Evolutionary conservation across 1,140 invertebrate species (phyloP), one percentile per base, ranked within the genome.

Genomic region (Calliopsis andreniformis): DNA sequence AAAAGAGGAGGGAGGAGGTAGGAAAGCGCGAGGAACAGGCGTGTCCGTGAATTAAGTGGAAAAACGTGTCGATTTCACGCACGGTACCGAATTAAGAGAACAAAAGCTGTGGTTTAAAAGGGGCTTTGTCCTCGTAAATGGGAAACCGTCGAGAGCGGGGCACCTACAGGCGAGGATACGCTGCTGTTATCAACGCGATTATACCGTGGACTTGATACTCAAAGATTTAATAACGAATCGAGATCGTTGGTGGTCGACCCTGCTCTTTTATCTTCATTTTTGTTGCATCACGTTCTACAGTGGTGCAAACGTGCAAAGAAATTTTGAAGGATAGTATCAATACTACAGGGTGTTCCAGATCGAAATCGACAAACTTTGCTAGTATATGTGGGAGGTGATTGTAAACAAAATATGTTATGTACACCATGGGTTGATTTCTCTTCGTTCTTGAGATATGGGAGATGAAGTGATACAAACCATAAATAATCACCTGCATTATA

Each of bases 21-120:
- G 73, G 43, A 69, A 47, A 72, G 58, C 49, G 58, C 71, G 61
- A 45, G 61, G 30, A 73, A 73, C 71, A 66, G 71, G 76, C 75
- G 83, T 84, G 84, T 85, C 81, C 72, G 84, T 86, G 83, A 86
- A 86, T 86, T 86, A 86, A 86, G 79, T 86, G 85, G 84, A 82
- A 86, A 86, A 86, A 86, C 82, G 81, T 86, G 76, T 86, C 78
- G 79, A 86, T 87, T 86, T 87, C 84, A 86, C 85, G 84, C 82
- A 86, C 86, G 79, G 79, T 67, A 76, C 62, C 73, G 73, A 79
- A 86, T 86, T 86, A 86, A 79, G 72, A 66, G 80, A 58, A 85
- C 83, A 86, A 86, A 82, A 58, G 79, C 64, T 64, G 68, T 76
- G 83, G 82, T 86, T 86, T 84, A 84, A 81, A 86, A 84, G 83